These are phyloP conservation scores for Tauraco hartlaubi DNA, from an alignment of 2,797 vertebrate genomes.

Conservation along the genomic window DNA sequence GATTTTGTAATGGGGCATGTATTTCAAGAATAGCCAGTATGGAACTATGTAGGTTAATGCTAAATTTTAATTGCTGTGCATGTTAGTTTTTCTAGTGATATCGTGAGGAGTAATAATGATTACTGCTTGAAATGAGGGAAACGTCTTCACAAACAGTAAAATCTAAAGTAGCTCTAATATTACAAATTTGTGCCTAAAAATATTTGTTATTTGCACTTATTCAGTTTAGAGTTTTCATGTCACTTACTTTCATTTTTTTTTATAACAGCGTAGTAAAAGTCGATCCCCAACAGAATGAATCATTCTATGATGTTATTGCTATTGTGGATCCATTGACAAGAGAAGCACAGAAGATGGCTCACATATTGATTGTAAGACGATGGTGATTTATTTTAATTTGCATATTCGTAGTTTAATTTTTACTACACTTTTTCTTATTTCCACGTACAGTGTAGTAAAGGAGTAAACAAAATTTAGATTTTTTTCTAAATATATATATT, in stretches of 20 bases:
- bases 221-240: neutral
- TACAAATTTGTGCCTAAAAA: neutral
- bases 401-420: neutral
- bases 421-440: neutral
- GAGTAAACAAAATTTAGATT: neutral
- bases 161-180: neutral
- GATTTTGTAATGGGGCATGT: neutral
- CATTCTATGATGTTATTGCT: conserved; percentile 91
- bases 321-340: conserved; percentile 93
- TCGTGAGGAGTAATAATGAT: neutral
- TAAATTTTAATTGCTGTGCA: neutral
- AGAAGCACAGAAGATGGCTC: conserved; percentile 93
- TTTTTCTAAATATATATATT: neutral
- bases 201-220: neutral
- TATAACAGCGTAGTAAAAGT: conserved; percentile 87
- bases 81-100: neutral
- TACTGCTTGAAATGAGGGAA: neutral
- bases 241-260: neutral
- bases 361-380: conserved; percentile 89
- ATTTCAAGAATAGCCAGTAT: neutral
- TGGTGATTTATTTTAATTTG: neutral
- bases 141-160: neutral
- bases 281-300: conserved; percentile 83
- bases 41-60: neutral
- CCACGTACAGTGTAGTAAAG: neutral